Evolutionary conservation across 2,888 invertebrate species (phyloP).

Genomic region (Volucella zonaria): DNA sequence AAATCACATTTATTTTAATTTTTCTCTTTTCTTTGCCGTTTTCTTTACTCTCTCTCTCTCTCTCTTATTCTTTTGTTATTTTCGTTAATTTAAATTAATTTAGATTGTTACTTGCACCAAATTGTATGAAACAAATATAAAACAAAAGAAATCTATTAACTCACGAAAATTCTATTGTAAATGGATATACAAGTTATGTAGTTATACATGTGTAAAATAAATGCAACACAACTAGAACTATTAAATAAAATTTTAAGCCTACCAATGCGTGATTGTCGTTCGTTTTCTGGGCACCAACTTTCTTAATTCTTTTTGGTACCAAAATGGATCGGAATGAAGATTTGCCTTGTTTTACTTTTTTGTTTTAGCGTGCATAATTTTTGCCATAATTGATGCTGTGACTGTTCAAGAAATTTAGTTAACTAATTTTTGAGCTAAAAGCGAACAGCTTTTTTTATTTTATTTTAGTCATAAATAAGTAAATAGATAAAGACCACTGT

Average conservation of each 20-base stretch:
- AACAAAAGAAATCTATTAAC: slow-evolving; percentile 20
- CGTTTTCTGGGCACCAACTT: slow-evolving; percentile 8
- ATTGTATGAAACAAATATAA: slow-evolving; percentile 10
- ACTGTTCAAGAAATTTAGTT: slow-evolving; percentile 26
- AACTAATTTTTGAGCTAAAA: slow-evolving; percentile 11
- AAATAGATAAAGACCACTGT: slow-evolving; percentile 15
- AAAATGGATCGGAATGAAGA: slow-evolving; percentile 12
- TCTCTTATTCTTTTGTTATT: slow-evolving; percentile 2
- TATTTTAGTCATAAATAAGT: slow-evolving; percentile 25
- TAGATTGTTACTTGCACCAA: slow-evolving; percentile 58
- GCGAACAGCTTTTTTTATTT: slow-evolving; percentile 24
- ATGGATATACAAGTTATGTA: slow-evolving; percentile 29
- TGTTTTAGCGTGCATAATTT: background rate
- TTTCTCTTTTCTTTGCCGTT: no score
- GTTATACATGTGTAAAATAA: slow-evolving; percentile 30
- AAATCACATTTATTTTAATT: no score
- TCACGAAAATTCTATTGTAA: slow-evolving; percentile 36
- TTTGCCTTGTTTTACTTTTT: slow-evolving; percentile 18
- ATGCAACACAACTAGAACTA: slow-evolving; percentile 16
- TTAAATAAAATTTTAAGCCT: background rate
- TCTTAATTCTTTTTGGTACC: background rate
- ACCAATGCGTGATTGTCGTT: background rate
- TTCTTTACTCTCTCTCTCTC: no score
- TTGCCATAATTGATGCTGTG: slow-evolving; percentile 10
- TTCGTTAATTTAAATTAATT: slow-evolving; percentile 43